Conservation (phyloP, 1,140 invertebrate genomes). For the Drosophila yakuba region DNA sequence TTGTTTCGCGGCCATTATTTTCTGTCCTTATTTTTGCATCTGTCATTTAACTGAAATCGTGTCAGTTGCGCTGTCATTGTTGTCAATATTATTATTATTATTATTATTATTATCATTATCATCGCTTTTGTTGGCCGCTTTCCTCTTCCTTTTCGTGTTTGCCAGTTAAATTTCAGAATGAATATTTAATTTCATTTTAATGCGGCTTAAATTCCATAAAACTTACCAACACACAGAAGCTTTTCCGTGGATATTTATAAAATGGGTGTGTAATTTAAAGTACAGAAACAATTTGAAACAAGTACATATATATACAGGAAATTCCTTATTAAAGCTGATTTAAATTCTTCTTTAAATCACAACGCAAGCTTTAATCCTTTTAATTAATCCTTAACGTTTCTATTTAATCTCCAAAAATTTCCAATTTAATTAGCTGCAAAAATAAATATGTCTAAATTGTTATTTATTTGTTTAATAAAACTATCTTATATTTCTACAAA, state of each 20-base stretch:
- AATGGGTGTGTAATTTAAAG: too few species aligned
- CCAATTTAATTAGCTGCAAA: constrained; percentile 1
- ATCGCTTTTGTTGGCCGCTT: constrained; percentile 1
- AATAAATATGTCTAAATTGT: not conserved
- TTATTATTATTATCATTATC: constrained; percentile 35
- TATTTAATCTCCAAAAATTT: not conserved
- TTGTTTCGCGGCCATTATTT: not conserved
- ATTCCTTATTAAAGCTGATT: not conserved
- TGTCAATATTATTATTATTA: constrained; percentile 47
- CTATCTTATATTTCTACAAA: too few species aligned
- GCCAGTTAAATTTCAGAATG: constrained; percentile 50
- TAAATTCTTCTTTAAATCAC: not conserved
- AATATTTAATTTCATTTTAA: constrained; percentile 70
- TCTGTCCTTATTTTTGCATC: constrained; percentile 34
- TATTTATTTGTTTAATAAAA: too few species aligned
- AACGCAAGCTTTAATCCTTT: not conserved
- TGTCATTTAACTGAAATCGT: constrained; percentile 65
- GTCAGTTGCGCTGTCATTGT: constrained; percentile 52
- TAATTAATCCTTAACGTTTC: not conserved
- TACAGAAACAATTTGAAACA: too few species aligned
- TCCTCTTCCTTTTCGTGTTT: constrained; percentile 11
- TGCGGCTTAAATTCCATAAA: constrained; percentile 57
- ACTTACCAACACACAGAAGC: constrained; percentile 13
- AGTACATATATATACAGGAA: too few species aligned
- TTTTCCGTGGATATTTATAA: not conserved